Conservation (phyloP, 2,797 vertebrate genomes). For the Kryptolebias ocellatus region DNA sequence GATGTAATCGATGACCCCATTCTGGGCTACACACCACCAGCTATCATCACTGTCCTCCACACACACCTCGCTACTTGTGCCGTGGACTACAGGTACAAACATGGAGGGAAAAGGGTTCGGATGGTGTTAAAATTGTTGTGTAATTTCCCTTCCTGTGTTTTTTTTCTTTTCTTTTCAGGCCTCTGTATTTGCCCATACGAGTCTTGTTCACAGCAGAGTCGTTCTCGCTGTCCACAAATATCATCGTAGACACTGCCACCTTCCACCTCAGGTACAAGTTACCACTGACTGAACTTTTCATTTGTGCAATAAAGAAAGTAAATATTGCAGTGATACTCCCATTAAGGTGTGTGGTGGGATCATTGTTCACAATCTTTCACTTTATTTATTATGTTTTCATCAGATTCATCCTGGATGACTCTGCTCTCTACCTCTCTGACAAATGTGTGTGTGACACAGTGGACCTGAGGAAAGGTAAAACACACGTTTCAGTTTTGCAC, state of each 20-base stretch:
- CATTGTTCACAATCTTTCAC: background rate
- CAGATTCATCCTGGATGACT: conserved; percentile 95
- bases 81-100: conserved; percentile 89
- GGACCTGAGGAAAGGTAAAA: conserved; percentile 89
- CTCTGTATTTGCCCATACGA: conserved; percentile 89
- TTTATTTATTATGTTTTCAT: conserved; percentile 12
- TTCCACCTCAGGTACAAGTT: conserved; percentile 89
- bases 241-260: conserved; percentile 92
- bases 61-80: conserved; percentile 91
- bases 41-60: conserved; percentile 91
- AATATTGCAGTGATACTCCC: background rate
- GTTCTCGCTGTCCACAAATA: conserved; percentile 93
- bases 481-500: background rate
- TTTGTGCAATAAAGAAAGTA: background rate
- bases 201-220: conserved; percentile 90
- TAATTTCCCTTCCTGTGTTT: background rate
- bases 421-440: conserved; percentile 92
- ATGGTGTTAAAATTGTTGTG: background rate
- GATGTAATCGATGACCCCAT: conserved; percentile 92
- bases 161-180: conserved; percentile 72
- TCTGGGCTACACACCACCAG: conserved; percentile 90
- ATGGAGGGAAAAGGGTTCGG: background rate
- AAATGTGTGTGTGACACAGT: conserved; percentile 88
- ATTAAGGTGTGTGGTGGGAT: background rate
- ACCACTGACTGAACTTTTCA: background rate